Conservation (phyloP, 1,140 invertebrate species). For the Drosophila eugracilis region DNA sequence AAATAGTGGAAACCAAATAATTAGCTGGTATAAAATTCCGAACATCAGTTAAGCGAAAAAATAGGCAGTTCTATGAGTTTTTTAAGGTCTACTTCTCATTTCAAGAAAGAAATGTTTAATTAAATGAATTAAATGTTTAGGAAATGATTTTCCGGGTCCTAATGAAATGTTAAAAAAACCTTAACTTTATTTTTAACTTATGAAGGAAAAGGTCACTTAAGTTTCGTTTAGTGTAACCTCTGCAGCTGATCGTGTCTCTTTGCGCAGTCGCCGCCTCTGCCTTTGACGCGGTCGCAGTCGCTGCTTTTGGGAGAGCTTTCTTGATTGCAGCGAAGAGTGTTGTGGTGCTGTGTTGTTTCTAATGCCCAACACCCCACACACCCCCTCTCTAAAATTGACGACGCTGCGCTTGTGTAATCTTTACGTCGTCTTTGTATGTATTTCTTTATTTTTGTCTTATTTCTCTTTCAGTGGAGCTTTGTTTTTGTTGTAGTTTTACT, state of each 20-base stretch:
- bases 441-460: slow-evolving; percentile 42
- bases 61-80: no score
- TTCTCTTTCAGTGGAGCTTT: slow-evolving; percentile 38
- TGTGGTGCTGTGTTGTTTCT: slow-evolving; percentile 52
- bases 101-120: no score
- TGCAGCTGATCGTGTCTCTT: slow-evolving; percentile 65
- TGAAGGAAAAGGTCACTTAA: no score
- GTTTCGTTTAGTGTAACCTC: slow-evolving; percentile 8
- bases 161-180: no score
- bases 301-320: slow-evolving; percentile 70
- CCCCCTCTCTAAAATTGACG: slow-evolving; percentile 44
- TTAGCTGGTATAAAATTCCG: not conserved
- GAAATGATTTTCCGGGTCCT: no score
- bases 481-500: slow-evolving; percentile 51
- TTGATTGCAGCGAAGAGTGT: slow-evolving; percentile 59
- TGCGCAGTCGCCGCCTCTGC: slow-evolving; percentile 28
- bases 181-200: no score
- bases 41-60: no score
- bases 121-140: no score
- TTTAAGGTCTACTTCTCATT: no score
- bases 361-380: slow-evolving; percentile 35
- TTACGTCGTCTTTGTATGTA: slow-evolving; percentile 61
- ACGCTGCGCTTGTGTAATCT: slow-evolving; percentile 79
- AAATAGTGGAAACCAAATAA: not conserved
- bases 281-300: not conserved